Conservation (phyloP, 2,113 vertebrate species). For the Erinaceus europaeus region DNA sequence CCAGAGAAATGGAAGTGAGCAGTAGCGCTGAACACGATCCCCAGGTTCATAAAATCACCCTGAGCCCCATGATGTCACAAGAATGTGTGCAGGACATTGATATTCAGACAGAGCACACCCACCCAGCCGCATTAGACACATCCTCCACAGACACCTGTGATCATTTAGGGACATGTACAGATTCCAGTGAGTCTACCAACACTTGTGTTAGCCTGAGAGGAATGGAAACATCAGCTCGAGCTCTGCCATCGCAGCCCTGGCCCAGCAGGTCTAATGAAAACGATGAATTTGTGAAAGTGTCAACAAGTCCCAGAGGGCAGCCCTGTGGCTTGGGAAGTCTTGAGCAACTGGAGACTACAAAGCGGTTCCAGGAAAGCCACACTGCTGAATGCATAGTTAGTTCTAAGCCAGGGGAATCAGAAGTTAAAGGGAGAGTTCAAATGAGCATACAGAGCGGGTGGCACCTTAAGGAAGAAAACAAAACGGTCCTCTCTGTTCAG, state of each 20-base stretch:
- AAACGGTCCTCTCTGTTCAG: not conserved
- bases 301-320: conserved; percentile 30
- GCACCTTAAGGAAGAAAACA: not conserved
- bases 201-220: not conserved
- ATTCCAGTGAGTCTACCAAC: not conserved
- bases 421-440: conserved; percentile 15
- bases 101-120: not conserved
- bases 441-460: not conserved
- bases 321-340: not conserved
- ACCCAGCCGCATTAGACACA: not conserved
- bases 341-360: not conserved
- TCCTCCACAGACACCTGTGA: not conserved
- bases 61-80: not conserved
- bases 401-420: conserved; percentile 36
- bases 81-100: not conserved
- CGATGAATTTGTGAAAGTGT: not conserved
- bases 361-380: conserved; percentile 51
- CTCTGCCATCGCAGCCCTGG: not conserved
- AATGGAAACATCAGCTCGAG: not conserved
- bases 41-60: not conserved
- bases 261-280: conserved; percentile 25
- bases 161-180: not conserved
- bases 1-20: not conserved
- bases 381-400: not conserved
- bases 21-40: not conserved